Evolutionary conservation across 2,888 invertebrate genomes (phyloP), one percentile per base, ranked within the genome.

Genomic region (Julus scandinavius): DNA sequence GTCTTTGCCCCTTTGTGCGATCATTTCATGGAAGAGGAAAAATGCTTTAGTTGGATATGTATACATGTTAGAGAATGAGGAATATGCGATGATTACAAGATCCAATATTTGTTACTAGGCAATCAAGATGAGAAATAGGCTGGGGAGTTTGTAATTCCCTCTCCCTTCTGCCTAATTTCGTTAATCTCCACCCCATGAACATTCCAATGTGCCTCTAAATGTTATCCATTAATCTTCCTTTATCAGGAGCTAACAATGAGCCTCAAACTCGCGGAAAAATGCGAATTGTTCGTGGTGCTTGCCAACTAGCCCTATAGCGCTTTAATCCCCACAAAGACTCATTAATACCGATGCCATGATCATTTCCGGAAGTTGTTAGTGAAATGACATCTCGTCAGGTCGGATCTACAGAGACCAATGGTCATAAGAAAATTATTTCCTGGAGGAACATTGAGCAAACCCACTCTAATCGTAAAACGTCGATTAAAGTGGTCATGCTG

Each of bases 51-150:
- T 29, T 29, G 29, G 29, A 29, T 29, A 29, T 29, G 29, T 29
- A 29, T n/a, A n/a, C 17, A 54, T 58, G 58, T 58, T n/a, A 2
- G n/a, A n/a, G 58, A 58, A 58, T 58, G 58, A 58, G 58, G n/a
- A 58, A 58, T n/a, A 58, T 58, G 58, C 58, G n/a, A 58, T n/a
- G 58, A 58, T 58, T 58, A 58, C 58, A 58, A 58, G 58, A 58
- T 58, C 58, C 58, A 58, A 58, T 58, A 58, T 58, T 58, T 29
- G 58, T 58, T n/a, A 58, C 58, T 58, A n/a, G 3, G 58, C 58
- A 58, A 58, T 58, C 58, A 58, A 58, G n/a, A 58, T 58, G 58
- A 58, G 58, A 58, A 58, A 58, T 58, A n/a, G 17, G 58, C 58
- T 58, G n/a, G n/a, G n/a, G 58, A 54, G 54, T 54, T 54, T 17